These are phyloP conservation scores for Drosophila miranda DNA, from an alignment of 1,140 invertebrate genomes.

Conservation along the genomic window DNA sequence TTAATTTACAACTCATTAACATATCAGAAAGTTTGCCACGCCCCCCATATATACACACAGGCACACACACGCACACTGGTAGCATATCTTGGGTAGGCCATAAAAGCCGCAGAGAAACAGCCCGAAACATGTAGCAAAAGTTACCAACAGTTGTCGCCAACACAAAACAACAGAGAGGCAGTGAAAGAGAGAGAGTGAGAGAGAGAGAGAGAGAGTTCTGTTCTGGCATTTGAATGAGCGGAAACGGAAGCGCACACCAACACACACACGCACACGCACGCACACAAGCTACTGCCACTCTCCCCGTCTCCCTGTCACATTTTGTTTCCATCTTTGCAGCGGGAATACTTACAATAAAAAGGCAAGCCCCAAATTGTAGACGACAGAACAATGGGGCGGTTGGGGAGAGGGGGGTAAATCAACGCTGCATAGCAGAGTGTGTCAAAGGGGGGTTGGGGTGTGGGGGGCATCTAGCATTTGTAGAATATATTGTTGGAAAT, in stretches of 20 bases:
- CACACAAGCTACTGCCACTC: background rate
- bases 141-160: slow-evolving; percentile 66
- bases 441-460: slow-evolving; percentile 6
- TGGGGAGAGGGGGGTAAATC: slow-evolving; percentile 32
- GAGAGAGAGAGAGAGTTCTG: too few relatives aligned
- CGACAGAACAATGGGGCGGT: slow-evolving; percentile 36
- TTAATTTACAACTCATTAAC: slow-evolving; percentile 79
- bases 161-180: slow-evolving; percentile 10
- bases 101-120: slow-evolving; percentile 60
- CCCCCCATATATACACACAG: slow-evolving; percentile 6
- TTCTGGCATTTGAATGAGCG: slow-evolving; percentile 44
- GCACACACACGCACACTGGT: slow-evolving; percentile 10
- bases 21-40: slow-evolving; percentile 75
- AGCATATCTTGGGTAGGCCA: slow-evolving; percentile 40
- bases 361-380: slow-evolving; percentile 62
- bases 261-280: slow-evolving; percentile 18
- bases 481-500: slow-evolving; percentile 67
- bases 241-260: slow-evolving; percentile 58
- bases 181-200: background rate
- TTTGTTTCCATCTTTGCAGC: slow-evolving; percentile 65
- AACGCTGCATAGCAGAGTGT: slow-evolving; percentile 42
- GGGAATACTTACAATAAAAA: slow-evolving; percentile 73
- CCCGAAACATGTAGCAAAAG: slow-evolving; percentile 70
- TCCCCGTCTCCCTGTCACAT: slow-evolving; percentile 40
- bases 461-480: slow-evolving; percentile 12